These are phyloP conservation scores for Scaeva pyrastri DNA, from an alignment of 2,888 invertebrate genomes.

Conservation along the genomic window DNA sequence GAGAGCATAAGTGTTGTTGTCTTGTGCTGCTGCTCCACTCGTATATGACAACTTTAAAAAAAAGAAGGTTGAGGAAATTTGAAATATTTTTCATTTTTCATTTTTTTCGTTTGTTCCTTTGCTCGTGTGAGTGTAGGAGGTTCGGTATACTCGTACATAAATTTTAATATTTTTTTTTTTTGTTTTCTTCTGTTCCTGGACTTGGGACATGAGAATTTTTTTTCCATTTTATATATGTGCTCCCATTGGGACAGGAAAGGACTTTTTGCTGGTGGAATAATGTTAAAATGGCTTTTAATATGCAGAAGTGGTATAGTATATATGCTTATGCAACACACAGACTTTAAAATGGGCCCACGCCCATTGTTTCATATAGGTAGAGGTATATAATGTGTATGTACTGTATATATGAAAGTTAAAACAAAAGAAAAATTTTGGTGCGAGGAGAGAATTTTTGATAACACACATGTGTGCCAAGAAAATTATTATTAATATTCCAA, in stretches of 20 bases:
- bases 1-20: not conserved
- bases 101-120: no score
- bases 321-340: not conserved
- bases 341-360: constrained; percentile 63
- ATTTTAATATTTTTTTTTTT: constrained; percentile 56
- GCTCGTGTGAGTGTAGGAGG: constrained; percentile 55
- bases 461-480: constrained; percentile 55
- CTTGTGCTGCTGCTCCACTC: constrained; percentile 28
- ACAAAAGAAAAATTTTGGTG: not conserved
- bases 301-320: constrained; percentile 60
- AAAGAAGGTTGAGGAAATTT: constrained; percentile 45
- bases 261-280: constrained; percentile 51
- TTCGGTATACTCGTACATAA: constrained; percentile 60
- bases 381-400: not conserved
- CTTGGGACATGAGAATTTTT: constrained; percentile 14
- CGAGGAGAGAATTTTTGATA: not conserved
- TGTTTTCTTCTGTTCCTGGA: not conserved
- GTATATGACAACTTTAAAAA: constrained; percentile 65
- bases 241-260: constrained; percentile 19
- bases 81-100: constrained; percentile 65
- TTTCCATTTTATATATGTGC: constrained; percentile 45
- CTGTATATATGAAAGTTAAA: constrained; percentile 16
- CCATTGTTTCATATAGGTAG: constrained; percentile 33
- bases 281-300: constrained; percentile 67
- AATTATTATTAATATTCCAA: constrained; percentile 72